Conservation (phyloP, 1,140 invertebrate species). For the Ptiloglossa arizonensis region DNA sequence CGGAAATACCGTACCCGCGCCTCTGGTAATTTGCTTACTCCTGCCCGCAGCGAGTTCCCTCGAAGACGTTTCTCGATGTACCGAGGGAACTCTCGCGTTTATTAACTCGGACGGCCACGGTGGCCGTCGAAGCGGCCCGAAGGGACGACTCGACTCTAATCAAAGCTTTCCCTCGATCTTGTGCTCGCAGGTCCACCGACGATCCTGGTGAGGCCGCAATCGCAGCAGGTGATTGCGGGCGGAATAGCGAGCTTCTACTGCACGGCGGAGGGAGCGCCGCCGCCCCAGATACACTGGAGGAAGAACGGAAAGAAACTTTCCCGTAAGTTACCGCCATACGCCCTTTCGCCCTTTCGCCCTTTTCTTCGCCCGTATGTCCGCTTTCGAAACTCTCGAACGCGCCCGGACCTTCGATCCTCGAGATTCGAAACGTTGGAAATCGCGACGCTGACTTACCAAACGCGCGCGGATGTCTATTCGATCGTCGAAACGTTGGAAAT, state of each 20-base stretch:
- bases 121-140: slow-evolving; percentile 4
- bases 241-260: slow-evolving; percentile 98
- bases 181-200: slow-evolving; percentile 92
- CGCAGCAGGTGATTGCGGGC: slow-evolving; percentile 93
- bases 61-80: neutral
- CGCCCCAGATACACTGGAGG: slow-evolving; percentile 93
- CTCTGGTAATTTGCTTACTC: slow-evolving; percentile 2
- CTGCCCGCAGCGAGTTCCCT: neutral
- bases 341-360: neutral
- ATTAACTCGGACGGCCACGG: neutral
- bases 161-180: slow-evolving; percentile 54
- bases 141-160: slow-evolving; percentile 44
- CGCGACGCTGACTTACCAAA: no score
- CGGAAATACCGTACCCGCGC: neutral
- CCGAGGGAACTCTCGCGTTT: neutral
- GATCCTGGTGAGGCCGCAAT: slow-evolving; percentile 92
- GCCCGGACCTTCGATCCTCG: no score
- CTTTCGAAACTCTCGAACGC: neutral
- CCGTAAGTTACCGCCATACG: slow-evolving; percentile 82
- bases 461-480: no score
- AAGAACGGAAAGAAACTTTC: slow-evolving; percentile 94
- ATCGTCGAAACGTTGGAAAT: no score
- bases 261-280: slow-evolving; percentile 94
- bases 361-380: neutral
- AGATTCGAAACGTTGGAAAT: no score